Conservation (phyloP, 2,113 vertebrate genomes). For the Diglossa brunneiventris region DNA sequence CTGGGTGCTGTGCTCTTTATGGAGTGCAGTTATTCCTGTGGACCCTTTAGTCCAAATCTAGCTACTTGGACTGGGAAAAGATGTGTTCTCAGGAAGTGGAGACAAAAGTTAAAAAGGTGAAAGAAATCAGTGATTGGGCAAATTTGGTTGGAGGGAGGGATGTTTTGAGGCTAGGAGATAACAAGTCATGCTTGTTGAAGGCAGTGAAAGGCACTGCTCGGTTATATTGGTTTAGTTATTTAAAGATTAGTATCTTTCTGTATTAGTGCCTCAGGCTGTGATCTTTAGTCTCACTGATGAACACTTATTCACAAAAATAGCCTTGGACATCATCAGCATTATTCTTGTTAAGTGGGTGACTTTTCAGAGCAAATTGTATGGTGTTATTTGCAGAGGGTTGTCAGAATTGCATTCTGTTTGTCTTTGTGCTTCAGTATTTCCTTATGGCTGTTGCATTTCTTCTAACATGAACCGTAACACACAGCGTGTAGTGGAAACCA, state of each 20-base stretch:
- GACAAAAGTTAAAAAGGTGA: neutral
- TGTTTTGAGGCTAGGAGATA: neutral
- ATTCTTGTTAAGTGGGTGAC: neutral
- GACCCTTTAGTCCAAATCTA: neutral
- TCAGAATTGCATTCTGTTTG: neutral
- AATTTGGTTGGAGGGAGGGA: neutral
- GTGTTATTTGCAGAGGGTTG: neutral
- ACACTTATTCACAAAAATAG: neutral
- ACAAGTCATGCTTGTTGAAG: neutral
- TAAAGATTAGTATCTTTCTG: neutral
- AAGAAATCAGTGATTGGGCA: neutral
- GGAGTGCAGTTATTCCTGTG: neutral
- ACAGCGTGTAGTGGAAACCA: neutral
- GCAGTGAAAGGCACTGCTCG: neutral
- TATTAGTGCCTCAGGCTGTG: neutral
- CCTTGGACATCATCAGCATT: neutral
- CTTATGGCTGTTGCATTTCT: neutral
- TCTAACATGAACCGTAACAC: neutral
- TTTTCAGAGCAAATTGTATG: neutral
- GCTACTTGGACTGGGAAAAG: neutral
- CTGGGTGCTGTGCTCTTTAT: neutral
- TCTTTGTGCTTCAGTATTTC: neutral
- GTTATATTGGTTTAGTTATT: neutral
- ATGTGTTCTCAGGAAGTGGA: neutral
- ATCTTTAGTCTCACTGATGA: neutral